These are phyloP conservation scores for Rhizomys pruinosus DNA, from an alignment of 2,113 vertebrate species.

Conservation along the genomic window DNA sequence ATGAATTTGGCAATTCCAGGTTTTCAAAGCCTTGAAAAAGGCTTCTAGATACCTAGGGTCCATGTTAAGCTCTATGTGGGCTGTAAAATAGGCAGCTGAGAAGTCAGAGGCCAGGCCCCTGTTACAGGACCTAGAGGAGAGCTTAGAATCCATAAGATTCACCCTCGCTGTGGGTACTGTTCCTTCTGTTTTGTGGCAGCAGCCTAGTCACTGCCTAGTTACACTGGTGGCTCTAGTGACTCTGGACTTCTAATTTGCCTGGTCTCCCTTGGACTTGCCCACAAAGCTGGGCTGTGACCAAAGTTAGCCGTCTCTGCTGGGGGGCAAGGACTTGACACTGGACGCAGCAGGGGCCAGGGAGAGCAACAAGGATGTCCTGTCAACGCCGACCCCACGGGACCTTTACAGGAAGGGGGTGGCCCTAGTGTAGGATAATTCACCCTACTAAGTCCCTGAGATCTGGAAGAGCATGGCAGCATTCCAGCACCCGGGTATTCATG, in stretches of 20 bases:
- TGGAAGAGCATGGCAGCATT: neutral
- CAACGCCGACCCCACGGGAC: neutral
- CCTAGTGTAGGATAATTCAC: neutral
- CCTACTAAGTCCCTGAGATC: neutral
- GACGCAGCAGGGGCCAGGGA: rapidly evolving
- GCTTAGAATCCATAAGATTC: neutral
- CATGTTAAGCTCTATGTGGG: neutral
- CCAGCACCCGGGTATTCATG: rapidly evolving
- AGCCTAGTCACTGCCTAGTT: neutral
- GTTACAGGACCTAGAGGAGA: neutral
- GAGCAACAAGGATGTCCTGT: rapidly evolving
- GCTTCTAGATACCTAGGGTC: neutral
- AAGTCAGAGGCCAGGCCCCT: neutral
- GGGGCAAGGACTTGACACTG: neutral
- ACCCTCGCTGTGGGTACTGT: rapidly evolving
- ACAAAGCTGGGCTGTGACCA: neutral
- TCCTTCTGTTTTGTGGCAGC: neutral
- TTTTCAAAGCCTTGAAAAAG: constrained; percentile 19
- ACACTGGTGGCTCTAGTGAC: neutral
- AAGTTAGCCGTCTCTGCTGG: rapidly evolving
- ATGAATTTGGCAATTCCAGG: neutral
- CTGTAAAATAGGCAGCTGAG: neutral
- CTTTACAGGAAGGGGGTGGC: neutral
- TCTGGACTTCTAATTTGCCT: neutral
- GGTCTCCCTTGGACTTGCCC: neutral